A percentile compares a stretch with the other conserved stretches of the same genome.
These are phyloP conservation scores for Sibirionetta formosa DNA, from an alignment of 2,797 vertebrate species.

Conservation along the genomic window DNA sequence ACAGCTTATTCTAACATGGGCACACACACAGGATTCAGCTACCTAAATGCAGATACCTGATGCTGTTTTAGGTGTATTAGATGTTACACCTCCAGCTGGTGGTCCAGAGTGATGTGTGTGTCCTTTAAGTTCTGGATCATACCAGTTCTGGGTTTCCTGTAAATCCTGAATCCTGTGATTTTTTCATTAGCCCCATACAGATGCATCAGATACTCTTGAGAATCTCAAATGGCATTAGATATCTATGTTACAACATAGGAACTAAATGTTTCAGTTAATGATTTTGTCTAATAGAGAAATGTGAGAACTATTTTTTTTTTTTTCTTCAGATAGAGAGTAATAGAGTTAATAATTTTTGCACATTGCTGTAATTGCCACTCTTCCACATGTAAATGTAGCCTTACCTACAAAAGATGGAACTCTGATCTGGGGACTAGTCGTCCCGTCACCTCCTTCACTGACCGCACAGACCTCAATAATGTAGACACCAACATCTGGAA, in stretches of 20 bases:
- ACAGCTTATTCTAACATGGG: neutral
- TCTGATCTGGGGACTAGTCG: conserved; percentile 91
- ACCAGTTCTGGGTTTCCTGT: neutral
- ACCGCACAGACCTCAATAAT: conserved; percentile 93
- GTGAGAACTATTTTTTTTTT: neutral
- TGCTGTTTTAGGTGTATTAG: neutral
- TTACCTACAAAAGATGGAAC: conserved; percentile 94
- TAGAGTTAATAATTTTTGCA: neutral
- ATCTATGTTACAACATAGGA: neutral
- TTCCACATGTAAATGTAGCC: neutral
- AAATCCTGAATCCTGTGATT: neutral
- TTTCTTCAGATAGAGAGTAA: neutral
- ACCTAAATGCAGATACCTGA: neutral
- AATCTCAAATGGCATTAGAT: neutral
- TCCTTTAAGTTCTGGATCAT: neutral
- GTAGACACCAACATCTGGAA: conserved; percentile 94
- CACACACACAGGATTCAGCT: neutral
- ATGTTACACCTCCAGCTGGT: neutral
- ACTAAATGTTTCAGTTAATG: neutral
- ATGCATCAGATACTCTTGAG: neutral
- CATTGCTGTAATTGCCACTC: neutral
- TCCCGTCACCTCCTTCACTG: conserved; percentile 95
- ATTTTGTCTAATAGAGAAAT: neutral
- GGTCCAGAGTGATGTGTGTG: neutral
- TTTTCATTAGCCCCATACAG: neutral